phyloP scores from a whole-genome alignment of 2,888 invertebrate genomes.

The Hypselothyrea guttata region DNA sequence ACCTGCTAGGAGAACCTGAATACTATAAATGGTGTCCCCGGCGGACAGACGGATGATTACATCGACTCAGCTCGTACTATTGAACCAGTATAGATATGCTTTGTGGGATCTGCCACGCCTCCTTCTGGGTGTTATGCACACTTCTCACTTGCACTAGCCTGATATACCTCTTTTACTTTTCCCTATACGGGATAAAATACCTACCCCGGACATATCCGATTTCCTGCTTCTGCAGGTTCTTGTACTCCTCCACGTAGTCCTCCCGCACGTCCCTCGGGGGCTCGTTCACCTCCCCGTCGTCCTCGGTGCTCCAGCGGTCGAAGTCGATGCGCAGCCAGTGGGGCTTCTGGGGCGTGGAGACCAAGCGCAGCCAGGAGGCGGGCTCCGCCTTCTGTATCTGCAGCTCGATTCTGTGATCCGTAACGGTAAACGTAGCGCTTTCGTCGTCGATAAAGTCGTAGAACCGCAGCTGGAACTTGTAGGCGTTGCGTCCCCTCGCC shows the following conservation, averaged over 20 bases:
- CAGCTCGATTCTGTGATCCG: slow-evolving; percentile 90
- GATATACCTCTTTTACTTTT: no score
- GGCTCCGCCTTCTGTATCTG: slow-evolving; percentile 86
- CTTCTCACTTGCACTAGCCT: no score
- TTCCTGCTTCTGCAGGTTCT: slow-evolving; percentile 88
- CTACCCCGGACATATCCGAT: slow-evolving; percentile 90
- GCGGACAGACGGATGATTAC: no score
- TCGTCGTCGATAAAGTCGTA: slow-evolving; percentile 74
- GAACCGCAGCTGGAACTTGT: slow-evolving; percentile 83
- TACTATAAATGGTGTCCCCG: no score
- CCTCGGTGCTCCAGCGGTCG: slow-evolving; percentile 93
- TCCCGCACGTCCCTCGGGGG: slow-evolving; percentile 88
- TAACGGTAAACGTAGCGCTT: slow-evolving; percentile 85
- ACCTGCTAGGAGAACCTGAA: no score
- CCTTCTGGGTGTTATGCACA: no score
- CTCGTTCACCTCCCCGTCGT: slow-evolving; percentile 84
- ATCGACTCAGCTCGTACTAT: no score
- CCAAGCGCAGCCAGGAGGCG: slow-evolving; percentile 93
- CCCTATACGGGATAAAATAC: no score
- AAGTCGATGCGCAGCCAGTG: slow-evolving; percentile 97
- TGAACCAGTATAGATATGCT: no score
- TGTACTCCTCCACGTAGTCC: slow-evolving; percentile 90
- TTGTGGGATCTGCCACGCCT: no score
- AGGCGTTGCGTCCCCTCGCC: slow-evolving; percentile 89
- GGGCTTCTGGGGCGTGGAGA: slow-evolving; percentile 91